Conservation (phyloP, 2,888 invertebrate species). For the Pseudococcus jackbeardsleyi region DNA sequence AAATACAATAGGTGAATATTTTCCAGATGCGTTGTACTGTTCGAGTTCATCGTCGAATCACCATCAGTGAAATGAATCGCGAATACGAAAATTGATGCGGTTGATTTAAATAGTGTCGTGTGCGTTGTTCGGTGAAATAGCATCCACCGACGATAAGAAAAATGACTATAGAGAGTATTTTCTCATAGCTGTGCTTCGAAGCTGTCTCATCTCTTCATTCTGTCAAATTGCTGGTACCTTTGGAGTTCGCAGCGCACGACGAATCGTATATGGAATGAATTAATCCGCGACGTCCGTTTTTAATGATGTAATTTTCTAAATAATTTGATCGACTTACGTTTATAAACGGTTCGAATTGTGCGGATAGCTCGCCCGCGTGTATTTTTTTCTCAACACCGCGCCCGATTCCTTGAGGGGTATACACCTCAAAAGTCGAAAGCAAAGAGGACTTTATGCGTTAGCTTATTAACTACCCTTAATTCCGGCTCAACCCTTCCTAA, state of each 20-base stretch:
- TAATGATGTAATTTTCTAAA: conserved; percentile 62
- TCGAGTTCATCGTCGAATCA: background rate
- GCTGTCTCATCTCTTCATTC: no score
- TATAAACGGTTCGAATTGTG: background rate
- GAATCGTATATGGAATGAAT: no score
- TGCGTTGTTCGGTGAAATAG: background rate
- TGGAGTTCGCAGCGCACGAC: no score
- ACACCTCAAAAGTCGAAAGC: conserved; percentile 43
- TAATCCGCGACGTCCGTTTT: background rate
- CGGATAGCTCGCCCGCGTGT: background rate
- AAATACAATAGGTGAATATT: background rate
- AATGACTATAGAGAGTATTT: background rate
- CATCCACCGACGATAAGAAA: background rate
- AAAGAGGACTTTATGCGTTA: conserved; percentile 58
- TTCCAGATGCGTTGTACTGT: background rate
- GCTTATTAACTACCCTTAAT: conserved; percentile 50
- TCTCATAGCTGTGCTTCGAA: background rate
- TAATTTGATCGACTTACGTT: conserved; percentile 30
- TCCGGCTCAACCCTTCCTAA: conserved; percentile 61
- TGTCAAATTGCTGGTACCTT: background rate
- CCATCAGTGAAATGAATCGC: background rate
- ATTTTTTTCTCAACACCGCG: background rate
- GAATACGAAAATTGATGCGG: background rate
- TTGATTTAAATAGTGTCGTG: background rate
- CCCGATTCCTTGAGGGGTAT: conserved; percentile 5